phyloP scores from a whole-genome alignment of 53 echinoderm and acorn worm genomes.

The Glandiceps talaboti region DNA sequence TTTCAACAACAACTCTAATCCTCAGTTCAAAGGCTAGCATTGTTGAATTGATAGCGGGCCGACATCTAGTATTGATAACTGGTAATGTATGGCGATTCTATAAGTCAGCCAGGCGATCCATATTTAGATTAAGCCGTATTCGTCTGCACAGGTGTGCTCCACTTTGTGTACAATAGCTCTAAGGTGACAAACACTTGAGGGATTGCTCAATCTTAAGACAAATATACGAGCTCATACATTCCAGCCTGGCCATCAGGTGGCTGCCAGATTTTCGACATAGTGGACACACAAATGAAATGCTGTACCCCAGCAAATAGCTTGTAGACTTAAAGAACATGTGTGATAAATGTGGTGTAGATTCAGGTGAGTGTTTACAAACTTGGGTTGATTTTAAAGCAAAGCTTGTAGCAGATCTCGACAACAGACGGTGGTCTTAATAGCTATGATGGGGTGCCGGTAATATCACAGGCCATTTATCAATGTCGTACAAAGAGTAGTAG shows the following conservation, averaged over 20 bases:
- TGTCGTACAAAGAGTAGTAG: too few relatives aligned
- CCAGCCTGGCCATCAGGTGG: neutral
- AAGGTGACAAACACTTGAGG: neutral
- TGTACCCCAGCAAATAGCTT: too few relatives aligned
- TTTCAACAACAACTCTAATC: neutral
- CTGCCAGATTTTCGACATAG: neutral
- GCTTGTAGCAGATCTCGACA: neutral
- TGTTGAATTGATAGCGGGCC: neutral
- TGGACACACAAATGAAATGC: too few relatives aligned
- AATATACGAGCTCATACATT: neutral
- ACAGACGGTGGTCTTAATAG: neutral
- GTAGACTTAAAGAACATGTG: neutral
- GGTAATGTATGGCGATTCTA: neutral
- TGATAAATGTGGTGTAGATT: neutral
- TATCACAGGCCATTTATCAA: neutral
- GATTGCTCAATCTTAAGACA: neutral
- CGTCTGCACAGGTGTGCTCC: neutral
- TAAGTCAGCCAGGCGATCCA: neutral
- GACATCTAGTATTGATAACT: neutral
- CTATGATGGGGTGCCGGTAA: neutral
- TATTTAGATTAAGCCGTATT: neutral
- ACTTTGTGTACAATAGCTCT: neutral
- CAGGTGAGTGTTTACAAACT: neutral
- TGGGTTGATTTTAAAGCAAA: neutral
- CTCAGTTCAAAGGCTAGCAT: neutral